Conservation (phyloP, 2,797 vertebrate species). For the Echeneis naucrates region DNA sequence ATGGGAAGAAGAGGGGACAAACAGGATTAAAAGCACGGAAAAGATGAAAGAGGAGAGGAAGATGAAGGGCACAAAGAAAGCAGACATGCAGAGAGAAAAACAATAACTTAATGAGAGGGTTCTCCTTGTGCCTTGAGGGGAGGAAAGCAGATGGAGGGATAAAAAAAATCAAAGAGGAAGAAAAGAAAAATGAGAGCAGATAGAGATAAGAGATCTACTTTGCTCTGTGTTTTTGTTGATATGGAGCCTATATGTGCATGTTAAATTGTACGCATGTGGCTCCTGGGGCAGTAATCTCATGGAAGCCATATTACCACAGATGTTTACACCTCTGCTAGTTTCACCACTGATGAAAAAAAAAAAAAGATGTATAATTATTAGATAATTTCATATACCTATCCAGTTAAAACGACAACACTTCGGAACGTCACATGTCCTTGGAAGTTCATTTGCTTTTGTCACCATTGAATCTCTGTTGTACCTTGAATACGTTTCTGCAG, state of each 20-base stretch:
- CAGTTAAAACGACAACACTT: background rate
- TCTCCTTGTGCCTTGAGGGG: constrained; percentile 42
- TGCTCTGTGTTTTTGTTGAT: constrained; percentile 22
- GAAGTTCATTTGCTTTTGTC: background rate
- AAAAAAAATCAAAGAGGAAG: constrained; percentile 35
- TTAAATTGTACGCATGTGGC: constrained; percentile 17
- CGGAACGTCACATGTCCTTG: background rate
- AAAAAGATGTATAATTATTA: no score
- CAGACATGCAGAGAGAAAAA: constrained; percentile 14
- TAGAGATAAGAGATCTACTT: constrained; percentile 4
- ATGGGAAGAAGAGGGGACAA: constrained; percentile 33
- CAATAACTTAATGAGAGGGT: constrained; percentile 16
- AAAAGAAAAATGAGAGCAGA: constrained; percentile 27
- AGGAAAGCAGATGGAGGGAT: constrained; percentile 48
- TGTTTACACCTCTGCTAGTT: constrained; percentile 47
- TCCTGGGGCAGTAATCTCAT: constrained; percentile 29
- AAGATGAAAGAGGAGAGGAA: constrained; percentile 55
- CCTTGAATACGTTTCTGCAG: background rate
- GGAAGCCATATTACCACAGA: constrained; percentile 26
- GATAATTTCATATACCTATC: background rate
- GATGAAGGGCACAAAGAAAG: constrained; percentile 52
- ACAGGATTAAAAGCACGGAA: constrained; percentile 63
- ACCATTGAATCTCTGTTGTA: background rate
- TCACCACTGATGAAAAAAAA: constrained; percentile 12
- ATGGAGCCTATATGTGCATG: constrained; percentile 16